Evolutionary conservation across 1,140 invertebrate species (phyloP).

Genomic region (Argopecten irradians): DNA sequence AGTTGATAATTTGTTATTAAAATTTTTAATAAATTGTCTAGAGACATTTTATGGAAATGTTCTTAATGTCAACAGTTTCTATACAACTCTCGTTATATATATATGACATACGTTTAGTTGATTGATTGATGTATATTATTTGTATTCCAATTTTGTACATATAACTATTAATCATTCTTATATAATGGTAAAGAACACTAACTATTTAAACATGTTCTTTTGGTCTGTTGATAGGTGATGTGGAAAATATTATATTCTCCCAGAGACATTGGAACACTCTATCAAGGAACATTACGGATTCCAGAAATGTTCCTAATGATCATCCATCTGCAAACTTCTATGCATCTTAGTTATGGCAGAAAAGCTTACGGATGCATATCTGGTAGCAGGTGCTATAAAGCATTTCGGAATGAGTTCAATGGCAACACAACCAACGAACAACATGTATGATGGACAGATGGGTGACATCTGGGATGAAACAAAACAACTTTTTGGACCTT

Average conservation of each 20-base stretch:
- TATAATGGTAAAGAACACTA: background rate
- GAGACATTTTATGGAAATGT: too few relatives aligned
- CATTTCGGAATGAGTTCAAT: slow-evolving; percentile 26
- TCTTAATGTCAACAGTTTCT: too few relatives aligned
- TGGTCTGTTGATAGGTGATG: slow-evolving; percentile 29
- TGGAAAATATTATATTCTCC: slow-evolving; percentile 32
- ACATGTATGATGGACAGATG: slow-evolving; percentile 25
- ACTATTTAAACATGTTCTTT: background rate
- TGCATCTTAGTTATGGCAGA: slow-evolving; percentile 37
- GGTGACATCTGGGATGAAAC: slow-evolving; percentile 25
- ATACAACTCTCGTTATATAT: too few relatives aligned
- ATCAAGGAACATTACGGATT: slow-evolving; percentile 35
- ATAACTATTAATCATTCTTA: background rate
- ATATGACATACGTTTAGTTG: too few relatives aligned
- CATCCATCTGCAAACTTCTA: slow-evolving; percentile 32
- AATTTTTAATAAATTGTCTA: too few relatives aligned
- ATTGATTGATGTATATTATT: background rate
- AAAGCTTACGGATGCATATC: slow-evolving; percentile 31
- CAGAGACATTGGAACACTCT: slow-evolving; percentile 33
- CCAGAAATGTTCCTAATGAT: slow-evolving; percentile 43
- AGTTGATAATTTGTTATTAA: too few relatives aligned
- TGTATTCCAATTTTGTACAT: background rate
- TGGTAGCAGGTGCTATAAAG: background rate
- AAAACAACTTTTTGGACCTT: background rate
- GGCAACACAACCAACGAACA: background rate